Evolutionary conservation across 1,140 invertebrate genomes (phyloP).

Genomic region (Drosophila seguyi): DNA sequence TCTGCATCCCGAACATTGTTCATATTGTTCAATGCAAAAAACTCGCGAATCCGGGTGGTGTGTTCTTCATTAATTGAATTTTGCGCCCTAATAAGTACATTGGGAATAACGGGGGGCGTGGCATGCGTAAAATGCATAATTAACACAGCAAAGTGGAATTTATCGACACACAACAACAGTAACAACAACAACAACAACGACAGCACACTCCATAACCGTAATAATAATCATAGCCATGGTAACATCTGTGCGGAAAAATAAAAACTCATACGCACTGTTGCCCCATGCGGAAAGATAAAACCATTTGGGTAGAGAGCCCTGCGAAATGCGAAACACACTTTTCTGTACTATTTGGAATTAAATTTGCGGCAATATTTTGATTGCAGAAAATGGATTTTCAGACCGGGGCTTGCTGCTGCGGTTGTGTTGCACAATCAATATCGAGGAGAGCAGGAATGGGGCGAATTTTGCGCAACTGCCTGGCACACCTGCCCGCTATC

Average conservation of each 20-base stretch:
- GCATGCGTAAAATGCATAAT: slow-evolving; percentile 34
- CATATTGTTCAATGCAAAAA: slow-evolving; percentile 29
- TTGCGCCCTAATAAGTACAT: slow-evolving; percentile 66
- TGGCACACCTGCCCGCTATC: not conserved
- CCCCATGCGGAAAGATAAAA: slow-evolving; percentile 6
- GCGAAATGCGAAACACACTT: slow-evolving; percentile 1
- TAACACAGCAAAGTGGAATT: slow-evolving; percentile 20
- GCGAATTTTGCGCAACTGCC: not conserved
- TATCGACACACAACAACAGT: slow-evolving; percentile 12
- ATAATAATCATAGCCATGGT: slow-evolving; percentile 17
- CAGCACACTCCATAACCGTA: not conserved
- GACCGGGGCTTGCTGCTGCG: slow-evolving; percentile 20
- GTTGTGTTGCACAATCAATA: slow-evolving; percentile 31
- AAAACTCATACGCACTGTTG: not conserved
- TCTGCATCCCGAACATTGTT: slow-evolving; percentile 8
- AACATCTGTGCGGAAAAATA: slow-evolving; percentile 8
- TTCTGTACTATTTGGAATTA: slow-evolving; percentile 17
- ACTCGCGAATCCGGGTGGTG: slow-evolving; percentile 19
- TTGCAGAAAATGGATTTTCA: slow-evolving; percentile 40
- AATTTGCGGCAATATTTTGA: slow-evolving; percentile 39
- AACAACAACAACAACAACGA: too few relatives aligned
- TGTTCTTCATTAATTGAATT: slow-evolving; percentile 76
- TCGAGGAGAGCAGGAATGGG: not conserved
- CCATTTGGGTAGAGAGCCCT: not conserved
- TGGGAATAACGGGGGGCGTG: slow-evolving; percentile 27